Evolutionary conservation across 2,888 invertebrate species (phyloP), one percentile per base, ranked within the genome.

Genomic region (Leistus spinibarbis): DNA sequence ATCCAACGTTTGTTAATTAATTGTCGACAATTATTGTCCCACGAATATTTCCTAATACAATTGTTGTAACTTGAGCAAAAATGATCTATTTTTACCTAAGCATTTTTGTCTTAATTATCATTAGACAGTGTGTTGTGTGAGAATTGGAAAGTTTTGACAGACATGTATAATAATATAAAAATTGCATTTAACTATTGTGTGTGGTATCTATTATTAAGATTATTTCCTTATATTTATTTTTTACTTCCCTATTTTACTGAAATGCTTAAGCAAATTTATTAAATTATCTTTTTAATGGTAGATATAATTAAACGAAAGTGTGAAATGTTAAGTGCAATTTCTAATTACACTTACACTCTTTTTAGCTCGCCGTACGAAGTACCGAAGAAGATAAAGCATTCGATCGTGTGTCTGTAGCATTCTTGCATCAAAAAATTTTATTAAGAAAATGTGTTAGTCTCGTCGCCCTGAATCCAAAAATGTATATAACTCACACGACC

Each of bases 161-260:
- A 5, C 40, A 40, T 40, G 13, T 10, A 13, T 40, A 40, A 40
- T 10, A 40, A 40, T 40, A 10, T 16, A 64, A 23, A 69, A 53
- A 71, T 71, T 71, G 71, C 54, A 71, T 71, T 71, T 53, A 63
- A 54, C 70, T 53, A 40, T 70, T 54, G 40, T 40, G 40, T 40
- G 40, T 40, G 0, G 40, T 40, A 40, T 40, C 40, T 40, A 40
- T 40, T 40, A 7, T 13, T 40, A 40, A 40, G 40, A 40, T 40
- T 40, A 40, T 40, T 40, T 40, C 40, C 40, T 40, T 40, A 40
- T 40, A 40, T 40, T 2, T 40, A 40, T 40, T 4, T 40, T 40
- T 40, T 40, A 40, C 40, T 40, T 40, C 40, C 40, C 40, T 7
- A 40, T 40, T 40, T 40, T 40, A 10, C 7, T 7, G 40, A 13